Evolutionary conservation across 2,797 vertebrate genomes (phyloP).

Genomic region (Coregonus sp.): DNA sequence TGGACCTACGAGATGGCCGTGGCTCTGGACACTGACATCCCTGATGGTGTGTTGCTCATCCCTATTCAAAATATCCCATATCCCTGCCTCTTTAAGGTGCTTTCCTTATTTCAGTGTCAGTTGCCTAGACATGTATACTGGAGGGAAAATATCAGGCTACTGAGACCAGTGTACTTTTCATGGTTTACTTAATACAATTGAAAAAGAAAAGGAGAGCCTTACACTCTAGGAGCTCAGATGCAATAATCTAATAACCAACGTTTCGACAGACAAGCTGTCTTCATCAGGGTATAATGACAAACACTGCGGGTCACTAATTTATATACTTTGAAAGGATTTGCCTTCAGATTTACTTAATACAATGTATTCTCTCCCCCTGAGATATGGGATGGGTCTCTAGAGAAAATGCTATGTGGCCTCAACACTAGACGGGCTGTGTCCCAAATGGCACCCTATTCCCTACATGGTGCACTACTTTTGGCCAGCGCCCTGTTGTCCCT

Average conservation of each 20-base stretch:
- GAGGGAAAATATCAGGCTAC: no score
- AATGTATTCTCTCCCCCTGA: background rate
- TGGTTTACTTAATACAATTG: background rate
- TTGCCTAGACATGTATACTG: background rate
- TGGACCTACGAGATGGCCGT: slow-evolving; percentile 97
- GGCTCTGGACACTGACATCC: slow-evolving; percentile 80
- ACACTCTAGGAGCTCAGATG: no score
- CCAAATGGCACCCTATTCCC: background rate
- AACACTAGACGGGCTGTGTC: background rate
- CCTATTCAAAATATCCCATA: background rate
- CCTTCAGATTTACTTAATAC: no score
- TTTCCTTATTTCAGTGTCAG: background rate
- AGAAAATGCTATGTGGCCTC: slow-evolving; percentile 1
- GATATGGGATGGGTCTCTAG: background rate
- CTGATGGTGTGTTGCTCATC: slow-evolving; percentile 45
- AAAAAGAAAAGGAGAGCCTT: no score
- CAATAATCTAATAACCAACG: no score
- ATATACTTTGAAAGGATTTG: no score
- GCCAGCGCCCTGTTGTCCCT: no score
- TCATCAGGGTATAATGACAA: no score
- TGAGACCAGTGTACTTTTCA: background rate
- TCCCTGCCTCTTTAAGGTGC: background rate
- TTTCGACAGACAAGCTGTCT: no score
- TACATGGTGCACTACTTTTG: background rate
- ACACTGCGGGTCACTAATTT: no score